Conservation (phyloP, 2,888 invertebrate species). For the Tholera decimalis region DNA sequence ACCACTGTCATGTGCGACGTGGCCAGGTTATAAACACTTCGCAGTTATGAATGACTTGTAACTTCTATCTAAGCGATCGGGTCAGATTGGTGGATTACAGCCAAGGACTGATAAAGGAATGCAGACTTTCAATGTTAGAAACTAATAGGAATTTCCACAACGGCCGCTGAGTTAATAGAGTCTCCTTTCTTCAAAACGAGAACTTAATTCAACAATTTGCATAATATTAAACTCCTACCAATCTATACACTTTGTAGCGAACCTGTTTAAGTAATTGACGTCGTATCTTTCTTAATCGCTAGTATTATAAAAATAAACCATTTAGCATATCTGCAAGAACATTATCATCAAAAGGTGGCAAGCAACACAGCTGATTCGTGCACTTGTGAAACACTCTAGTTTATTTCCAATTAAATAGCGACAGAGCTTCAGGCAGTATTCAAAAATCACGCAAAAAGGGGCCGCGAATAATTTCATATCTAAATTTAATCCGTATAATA, state of each 20-base stretch:
- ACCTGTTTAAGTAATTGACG: background rate
- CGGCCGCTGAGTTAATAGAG: background rate
- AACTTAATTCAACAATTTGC: background rate
- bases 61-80: constrained; percentile 4
- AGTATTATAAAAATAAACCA: constrained; percentile 6
- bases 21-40: constrained; percentile 5
- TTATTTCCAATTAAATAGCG: constrained; percentile 30
- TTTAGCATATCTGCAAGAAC: background rate
- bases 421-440: constrained; percentile 57
- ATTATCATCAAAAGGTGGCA: background rate
- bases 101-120: background rate
- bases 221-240: background rate
- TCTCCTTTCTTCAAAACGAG: background rate
- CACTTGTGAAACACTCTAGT: constrained; percentile 9
- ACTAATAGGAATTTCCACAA: background rate
- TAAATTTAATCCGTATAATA: constrained; percentile 79
- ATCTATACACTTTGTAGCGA: background rate
- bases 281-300: constrained; percentile 1
- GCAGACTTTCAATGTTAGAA: background rate
- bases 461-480: constrained; percentile 79
- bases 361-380: background rate
- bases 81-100: background rate
- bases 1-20: constrained; percentile 5
- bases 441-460: constrained; percentile 60
- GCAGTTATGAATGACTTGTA: constrained; percentile 14